phyloP scores from a whole-genome alignment of 2,888 invertebrate genomes.

The Chrysolina haemoptera region DNA sequence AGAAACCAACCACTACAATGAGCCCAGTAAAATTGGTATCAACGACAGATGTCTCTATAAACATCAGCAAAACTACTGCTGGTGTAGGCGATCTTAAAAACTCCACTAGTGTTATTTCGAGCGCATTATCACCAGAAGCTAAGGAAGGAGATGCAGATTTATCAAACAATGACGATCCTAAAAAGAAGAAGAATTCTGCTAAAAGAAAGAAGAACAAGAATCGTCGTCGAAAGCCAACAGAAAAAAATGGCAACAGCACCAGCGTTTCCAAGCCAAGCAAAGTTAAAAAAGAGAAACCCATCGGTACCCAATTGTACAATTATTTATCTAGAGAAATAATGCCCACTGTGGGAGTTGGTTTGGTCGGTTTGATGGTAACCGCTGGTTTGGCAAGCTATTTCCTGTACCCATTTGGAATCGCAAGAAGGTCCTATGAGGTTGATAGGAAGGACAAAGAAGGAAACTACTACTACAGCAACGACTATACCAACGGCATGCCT shows the following conservation, averaged over 20 bases:
- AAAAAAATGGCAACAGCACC: conserved; percentile 65
- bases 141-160: conserved; percentile 66
- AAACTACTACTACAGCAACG: conserved; percentile 78
- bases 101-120: conserved; percentile 28
- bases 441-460: conserved; percentile 75
- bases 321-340: conserved; percentile 85
- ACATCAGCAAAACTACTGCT: conserved; percentile 28
- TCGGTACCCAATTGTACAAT: conserved; percentile 83
- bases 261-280: conserved; percentile 58
- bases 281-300: conserved; percentile 72
- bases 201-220: conserved; percentile 76
- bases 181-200: conserved; percentile 67
- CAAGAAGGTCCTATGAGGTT: conserved; percentile 78
- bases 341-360: conserved; percentile 85
- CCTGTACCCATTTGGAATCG: conserved; percentile 81
- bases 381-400: conserved; percentile 85
- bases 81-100: conserved; percentile 20
- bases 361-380: conserved; percentile 81
- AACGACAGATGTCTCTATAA: neutral
- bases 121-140: conserved; percentile 58
- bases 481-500: conserved; percentile 80
- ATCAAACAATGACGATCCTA: conserved; percentile 50
- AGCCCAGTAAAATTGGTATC: neutral
- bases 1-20: conserved; percentile 39
- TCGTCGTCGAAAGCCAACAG: conserved; percentile 74